Conservation (phyloP, 2,888 invertebrate species). For the Prosapia bicincta region DNA sequence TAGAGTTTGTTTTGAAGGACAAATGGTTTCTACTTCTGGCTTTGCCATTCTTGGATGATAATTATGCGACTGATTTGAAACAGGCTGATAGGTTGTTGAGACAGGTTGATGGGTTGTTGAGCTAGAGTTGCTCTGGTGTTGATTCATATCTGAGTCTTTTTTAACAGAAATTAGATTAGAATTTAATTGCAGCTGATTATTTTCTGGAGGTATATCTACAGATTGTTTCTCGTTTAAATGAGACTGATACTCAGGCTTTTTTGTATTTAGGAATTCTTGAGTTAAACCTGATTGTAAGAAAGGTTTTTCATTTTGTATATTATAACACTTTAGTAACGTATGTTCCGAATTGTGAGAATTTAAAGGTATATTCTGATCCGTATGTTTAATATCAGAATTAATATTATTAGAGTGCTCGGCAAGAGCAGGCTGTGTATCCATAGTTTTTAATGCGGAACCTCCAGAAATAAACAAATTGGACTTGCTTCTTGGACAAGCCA, state of each 20-base stretch:
- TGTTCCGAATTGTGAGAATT: background rate
- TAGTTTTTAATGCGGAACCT: background rate
- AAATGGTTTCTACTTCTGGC: background rate
- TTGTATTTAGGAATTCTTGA: background rate
- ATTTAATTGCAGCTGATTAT: background rate
- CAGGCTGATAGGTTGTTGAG: too few species aligned
- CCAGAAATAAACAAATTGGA: background rate
- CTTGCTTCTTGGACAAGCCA: background rate
- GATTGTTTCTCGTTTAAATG: background rate
- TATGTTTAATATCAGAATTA: background rate
- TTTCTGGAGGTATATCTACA: background rate
- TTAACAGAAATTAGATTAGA: background rate
- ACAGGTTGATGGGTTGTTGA: background rate
- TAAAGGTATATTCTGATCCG: background rate
- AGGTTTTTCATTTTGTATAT: background rate
- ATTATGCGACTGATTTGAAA: background rate
- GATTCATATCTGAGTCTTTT: background rate
- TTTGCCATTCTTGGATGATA: background rate
- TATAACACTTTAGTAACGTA: too few species aligned
- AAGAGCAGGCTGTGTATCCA: too few species aligned
- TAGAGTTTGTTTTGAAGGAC: background rate
- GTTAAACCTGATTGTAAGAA: background rate
- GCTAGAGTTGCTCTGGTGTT: background rate
- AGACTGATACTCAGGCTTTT: background rate
- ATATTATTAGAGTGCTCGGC: too few species aligned